phyloP scores from a whole-genome alignment of 2,888 invertebrate genomes.

The Lithosia quadra region DNA sequence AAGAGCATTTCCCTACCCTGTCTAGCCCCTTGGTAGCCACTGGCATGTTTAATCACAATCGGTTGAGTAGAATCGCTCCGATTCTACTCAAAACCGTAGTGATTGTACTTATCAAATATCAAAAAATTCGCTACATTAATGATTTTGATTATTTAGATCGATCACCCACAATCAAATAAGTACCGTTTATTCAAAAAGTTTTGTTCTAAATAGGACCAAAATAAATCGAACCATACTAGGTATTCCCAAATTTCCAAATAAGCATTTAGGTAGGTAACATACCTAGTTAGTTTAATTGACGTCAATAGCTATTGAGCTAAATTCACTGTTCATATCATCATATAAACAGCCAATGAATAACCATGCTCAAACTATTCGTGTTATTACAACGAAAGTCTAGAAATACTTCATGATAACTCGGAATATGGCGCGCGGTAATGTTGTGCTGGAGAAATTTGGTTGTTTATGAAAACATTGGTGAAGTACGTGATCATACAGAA shows the following conservation, averaged over 20 bases:
- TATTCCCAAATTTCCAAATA: conserved; percentile 2
- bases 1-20: too few species aligned
- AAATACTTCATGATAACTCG: conserved; percentile 11
- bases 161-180: too few species aligned
- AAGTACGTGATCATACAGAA: conserved; percentile 15
- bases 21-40: too few species aligned
- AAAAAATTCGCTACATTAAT: too few species aligned
- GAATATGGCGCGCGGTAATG: conserved; percentile 15
- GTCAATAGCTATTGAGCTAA: conserved; percentile 2
- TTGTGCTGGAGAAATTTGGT: conserved; percentile 22
- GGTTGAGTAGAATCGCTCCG: too few species aligned
- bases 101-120: too few species aligned
- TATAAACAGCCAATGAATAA: conserved; percentile 12
- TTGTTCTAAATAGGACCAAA: background rate
- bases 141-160: too few species aligned
- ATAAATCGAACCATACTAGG: background rate
- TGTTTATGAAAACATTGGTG: conserved; percentile 27
- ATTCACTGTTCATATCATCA: conserved; percentile 11
- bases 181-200: too few species aligned
- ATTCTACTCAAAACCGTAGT: too few species aligned
- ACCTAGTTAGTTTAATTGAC: conserved; percentile 3
- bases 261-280: too few species aligned
- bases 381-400: conserved; percentile 11
- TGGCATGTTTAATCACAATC: too few species aligned
- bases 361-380: conserved; percentile 11